Base-by-base conservation (phyloP, 2,888 invertebrate genomes). In the Desoria tigrina region DNA sequence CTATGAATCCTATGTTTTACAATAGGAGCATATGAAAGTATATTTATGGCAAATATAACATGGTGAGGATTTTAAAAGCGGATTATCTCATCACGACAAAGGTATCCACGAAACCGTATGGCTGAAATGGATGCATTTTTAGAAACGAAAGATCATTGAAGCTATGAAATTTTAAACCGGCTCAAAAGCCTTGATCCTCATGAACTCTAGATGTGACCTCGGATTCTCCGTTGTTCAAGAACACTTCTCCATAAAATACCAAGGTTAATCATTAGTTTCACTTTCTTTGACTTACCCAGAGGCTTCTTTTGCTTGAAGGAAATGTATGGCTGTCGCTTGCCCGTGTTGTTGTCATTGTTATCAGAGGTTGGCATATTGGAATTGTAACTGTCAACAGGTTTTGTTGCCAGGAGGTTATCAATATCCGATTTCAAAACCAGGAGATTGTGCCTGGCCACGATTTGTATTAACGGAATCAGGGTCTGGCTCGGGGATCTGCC, bases 221-320 rank as follows among this genome's bases (percentile, higher is more conserved):
- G 32, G 32, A 11, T 32, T 32, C 32, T 32, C 32, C 32, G 32
- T 32, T 32, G 32, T 32, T 32, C 32, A 32, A 7, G 6, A 32
- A 32, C n/a, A 11, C 32, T 32, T 7, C 32, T 32, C 32, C 11
- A 32, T 32, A 32, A 32, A 32, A 7, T n/a, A 9, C 45, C 9
- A 45, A 24, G 51, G 4, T 24, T 51, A 23, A 14, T 24, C 4
- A 14, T 24, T 51, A 24, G 11, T 32, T 28, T 32, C 55, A 28
- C 42, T 32, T 32, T 32, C 32, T 7, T 32, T 32, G 32, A 32
- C 32, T 65, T 66, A 74, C 74, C 72, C 23, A 74, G 50, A 6
- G 74, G 74, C 50, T 73, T 74, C 55, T 69, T 69, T 54, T 74
- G 74, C 26, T 74, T 74, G 53, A 74, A 74, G 16, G 74, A 74